Conservation (phyloP, 2,888 invertebrate species). For the Ormia ochracea region DNA sequence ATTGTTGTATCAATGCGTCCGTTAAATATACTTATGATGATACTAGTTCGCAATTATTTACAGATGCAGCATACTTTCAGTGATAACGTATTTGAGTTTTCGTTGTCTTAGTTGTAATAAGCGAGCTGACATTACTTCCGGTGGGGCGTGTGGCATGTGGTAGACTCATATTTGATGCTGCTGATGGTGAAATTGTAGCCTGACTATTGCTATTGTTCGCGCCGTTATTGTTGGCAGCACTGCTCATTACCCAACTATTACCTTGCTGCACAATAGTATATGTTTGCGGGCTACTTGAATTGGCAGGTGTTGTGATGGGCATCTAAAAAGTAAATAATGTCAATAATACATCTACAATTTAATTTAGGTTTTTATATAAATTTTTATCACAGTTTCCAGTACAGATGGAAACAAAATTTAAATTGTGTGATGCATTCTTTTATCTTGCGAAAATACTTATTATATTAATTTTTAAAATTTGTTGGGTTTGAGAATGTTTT, state of each 20-base stretch:
- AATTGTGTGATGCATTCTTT: too few species aligned
- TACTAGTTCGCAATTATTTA: conserved; percentile 6
- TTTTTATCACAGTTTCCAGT: too few species aligned
- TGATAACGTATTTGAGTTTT: conserved; percentile 62
- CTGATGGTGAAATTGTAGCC: conserved; percentile 48
- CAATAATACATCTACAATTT: too few species aligned
- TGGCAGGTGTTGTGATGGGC: conserved; percentile 69
- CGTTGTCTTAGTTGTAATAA: conserved; percentile 58
- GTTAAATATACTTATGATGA: background rate
- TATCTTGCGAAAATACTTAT: too few species aligned
- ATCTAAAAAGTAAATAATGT: conserved; percentile 65
- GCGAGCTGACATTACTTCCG: background rate
- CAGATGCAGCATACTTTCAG: conserved; percentile 9
- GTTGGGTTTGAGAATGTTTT: too few species aligned
- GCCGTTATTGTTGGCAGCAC: conserved; percentile 49
- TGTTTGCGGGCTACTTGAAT: conserved; percentile 55
- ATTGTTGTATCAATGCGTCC: background rate
- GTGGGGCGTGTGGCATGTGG: conserved; percentile 22
- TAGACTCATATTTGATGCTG: conserved; percentile 50
- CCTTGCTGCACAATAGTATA: conserved; percentile 67
- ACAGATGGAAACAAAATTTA: too few species aligned
- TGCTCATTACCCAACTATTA: conserved; percentile 68
- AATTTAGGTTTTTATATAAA: too few species aligned
- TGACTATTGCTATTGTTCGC: conserved; percentile 18
- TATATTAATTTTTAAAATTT: too few species aligned